Conservation (phyloP, 2,113 vertebrate genomes). For the Eptesicus fuscus region DNA sequence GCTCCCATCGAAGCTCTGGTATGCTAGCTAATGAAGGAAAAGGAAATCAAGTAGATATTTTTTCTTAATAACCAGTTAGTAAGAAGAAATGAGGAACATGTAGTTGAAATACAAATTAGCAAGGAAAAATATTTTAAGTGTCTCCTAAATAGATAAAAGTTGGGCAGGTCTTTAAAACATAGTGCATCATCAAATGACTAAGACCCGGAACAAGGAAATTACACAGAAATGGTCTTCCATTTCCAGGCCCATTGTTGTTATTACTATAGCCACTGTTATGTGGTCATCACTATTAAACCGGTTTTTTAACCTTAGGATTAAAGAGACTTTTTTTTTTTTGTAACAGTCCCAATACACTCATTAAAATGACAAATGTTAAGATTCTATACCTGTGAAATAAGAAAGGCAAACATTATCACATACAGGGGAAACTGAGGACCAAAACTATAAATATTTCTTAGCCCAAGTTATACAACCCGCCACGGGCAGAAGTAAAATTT, state of each 20-base stretch:
- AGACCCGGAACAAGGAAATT: slow-evolving; percentile 25
- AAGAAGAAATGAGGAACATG: slow-evolving; percentile 26
- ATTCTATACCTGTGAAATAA: neutral
- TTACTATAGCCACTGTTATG: neutral
- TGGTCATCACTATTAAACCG: neutral
- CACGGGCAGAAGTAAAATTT: neutral
- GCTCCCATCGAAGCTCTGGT: neutral
- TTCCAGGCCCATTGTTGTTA: neutral
- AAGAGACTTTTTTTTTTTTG: slow-evolving; percentile 9
- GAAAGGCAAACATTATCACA: neutral
- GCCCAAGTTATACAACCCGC: neutral
- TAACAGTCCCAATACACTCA: neutral
- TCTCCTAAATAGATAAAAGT: slow-evolving; percentile 6
- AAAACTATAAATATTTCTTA: neutral
- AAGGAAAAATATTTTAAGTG: slow-evolving; percentile 16
- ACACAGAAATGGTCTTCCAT: neutral
- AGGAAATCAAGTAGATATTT: slow-evolving; percentile 13
- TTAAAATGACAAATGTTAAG: slow-evolving; percentile 11
- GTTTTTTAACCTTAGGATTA: slow-evolving; percentile 11
- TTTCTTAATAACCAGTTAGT: slow-evolving; percentile 5
- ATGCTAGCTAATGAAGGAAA: neutral
- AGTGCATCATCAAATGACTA: neutral
- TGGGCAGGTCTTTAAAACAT: neutral
- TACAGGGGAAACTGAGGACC: neutral
- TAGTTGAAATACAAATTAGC: slow-evolving; percentile 22